Conservation (phyloP, 2,797 vertebrate genomes). For the Lophura swinhoii region DNA sequence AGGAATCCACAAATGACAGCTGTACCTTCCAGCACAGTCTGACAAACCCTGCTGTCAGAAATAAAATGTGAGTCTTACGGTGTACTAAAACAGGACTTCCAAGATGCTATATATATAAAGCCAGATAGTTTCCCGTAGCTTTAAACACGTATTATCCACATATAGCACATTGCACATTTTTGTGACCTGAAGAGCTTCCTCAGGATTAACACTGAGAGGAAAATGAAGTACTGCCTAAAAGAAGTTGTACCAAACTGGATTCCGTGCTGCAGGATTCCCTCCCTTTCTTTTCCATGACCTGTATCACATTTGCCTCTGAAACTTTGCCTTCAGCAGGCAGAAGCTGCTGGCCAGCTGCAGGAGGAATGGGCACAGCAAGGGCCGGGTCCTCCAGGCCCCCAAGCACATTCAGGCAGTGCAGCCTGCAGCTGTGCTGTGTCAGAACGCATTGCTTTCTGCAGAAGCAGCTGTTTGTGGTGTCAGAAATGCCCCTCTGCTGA, state of each 20-base stretch:
- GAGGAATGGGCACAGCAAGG: not conserved
- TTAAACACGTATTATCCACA: not conserved
- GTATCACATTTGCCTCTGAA: not conserved
- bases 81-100: not conserved
- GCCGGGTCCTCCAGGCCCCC: rapidly evolving
- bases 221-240: not conserved
- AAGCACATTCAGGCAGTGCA: rapidly evolving
- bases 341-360: not conserved
- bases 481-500: not conserved
- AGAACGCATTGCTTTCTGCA: rapidly evolving
- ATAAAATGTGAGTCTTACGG: rapidly evolving
- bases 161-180: not conserved
- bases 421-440: rapidly evolving
- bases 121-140: not conserved
- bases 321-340: not conserved
- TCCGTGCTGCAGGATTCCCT: not conserved
- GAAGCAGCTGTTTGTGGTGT: not conserved
- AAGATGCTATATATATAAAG: not conserved
- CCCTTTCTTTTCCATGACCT: not conserved
- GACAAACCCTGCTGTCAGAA: not conserved
- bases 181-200: not conserved
- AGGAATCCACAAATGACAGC: not conserved
- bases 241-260: not conserved
- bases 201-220: not conserved
- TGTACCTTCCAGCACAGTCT: not conserved